Conservation (phyloP, 2,113 vertebrate species). For the Aldabrachelys gigantea region DNA sequence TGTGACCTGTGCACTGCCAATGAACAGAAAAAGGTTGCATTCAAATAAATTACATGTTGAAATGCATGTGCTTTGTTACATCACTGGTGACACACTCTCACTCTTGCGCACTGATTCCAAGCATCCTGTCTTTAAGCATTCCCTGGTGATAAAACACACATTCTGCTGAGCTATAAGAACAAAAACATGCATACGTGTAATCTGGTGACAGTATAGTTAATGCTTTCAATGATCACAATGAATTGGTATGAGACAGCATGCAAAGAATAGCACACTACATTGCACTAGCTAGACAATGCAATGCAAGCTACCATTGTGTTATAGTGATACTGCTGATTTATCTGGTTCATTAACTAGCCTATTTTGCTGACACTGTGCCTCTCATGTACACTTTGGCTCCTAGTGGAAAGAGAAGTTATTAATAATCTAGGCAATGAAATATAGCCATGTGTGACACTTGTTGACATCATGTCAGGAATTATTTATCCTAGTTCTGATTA, state of each 20-base stretch:
- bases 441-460: background rate
- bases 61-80: background rate
- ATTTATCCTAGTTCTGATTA: background rate
- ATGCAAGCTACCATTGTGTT: background rate
- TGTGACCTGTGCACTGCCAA: background rate
- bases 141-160: background rate
- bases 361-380: background rate
- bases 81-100: background rate
- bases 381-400: background rate
- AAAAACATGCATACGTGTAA: background rate
- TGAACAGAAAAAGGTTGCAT: background rate
- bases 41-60: background rate
- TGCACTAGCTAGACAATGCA: background rate
- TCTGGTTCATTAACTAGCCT: background rate
- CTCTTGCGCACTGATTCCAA: background rate
- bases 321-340: conserved; percentile 4
- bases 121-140: background rate
- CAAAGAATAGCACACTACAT: background rate
- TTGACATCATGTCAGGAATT: background rate
- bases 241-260: accelerated
- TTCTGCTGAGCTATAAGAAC: background rate
- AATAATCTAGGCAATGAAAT: conserved; percentile 19
- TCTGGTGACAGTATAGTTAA: background rate
- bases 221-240: background rate
- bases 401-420: background rate